Evolutionary conservation across 2,113 vertebrate species (phyloP), one percentile per base, ranked within the genome.

Genomic region (Sinocyclocheilus anshuiensis): DNA sequence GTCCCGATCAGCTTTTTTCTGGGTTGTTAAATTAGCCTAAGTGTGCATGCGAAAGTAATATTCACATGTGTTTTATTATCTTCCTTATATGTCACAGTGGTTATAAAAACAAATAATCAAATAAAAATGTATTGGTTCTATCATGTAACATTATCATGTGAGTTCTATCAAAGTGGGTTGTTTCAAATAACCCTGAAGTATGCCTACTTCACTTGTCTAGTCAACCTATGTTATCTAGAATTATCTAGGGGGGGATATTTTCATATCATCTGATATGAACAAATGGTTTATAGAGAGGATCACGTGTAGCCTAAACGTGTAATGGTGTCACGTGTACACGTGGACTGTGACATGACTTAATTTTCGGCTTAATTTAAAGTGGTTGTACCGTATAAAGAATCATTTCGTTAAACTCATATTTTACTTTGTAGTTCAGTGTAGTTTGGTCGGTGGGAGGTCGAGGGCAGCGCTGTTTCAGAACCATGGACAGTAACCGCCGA

Each of bases 401-500:
- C 0, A 74, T 42, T 74, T 74, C 71, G 71, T 42, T 42, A 42
- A 74, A 74, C 4, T 42, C 1, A 12, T 42, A n/a, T 72, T 72
- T 42, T 22, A 22, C 10, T 22, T 6, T 74, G 69, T n/a, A 12
- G 69, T 11, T 22, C 11, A 22, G 18, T 4, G 29, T 18, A 57
- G 26, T 57, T 78, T 36, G 20, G 20, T 78, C 18, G 57, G 36
- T 13, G 24, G 48, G 55, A 84, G 71, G 61, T 75, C 45, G 48
- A 39, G 79, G 45, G 50, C n/a, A 18, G 18, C 65, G 55, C 5
- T 24, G 39, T 85, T 93, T 94, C 93, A 94, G 92, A 87, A 95
- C 94, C 93, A 92, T 78, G 93, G 94, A 94, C 87, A 95, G 93
- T 92, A 63, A 79, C 89, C 33, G 5, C 16, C 12, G 6, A n/a